Evolutionary conservation across 2,888 invertebrate species (phyloP), one percentile per base, ranked within the genome.

Genomic region (Luffia ferchaultella): DNA sequence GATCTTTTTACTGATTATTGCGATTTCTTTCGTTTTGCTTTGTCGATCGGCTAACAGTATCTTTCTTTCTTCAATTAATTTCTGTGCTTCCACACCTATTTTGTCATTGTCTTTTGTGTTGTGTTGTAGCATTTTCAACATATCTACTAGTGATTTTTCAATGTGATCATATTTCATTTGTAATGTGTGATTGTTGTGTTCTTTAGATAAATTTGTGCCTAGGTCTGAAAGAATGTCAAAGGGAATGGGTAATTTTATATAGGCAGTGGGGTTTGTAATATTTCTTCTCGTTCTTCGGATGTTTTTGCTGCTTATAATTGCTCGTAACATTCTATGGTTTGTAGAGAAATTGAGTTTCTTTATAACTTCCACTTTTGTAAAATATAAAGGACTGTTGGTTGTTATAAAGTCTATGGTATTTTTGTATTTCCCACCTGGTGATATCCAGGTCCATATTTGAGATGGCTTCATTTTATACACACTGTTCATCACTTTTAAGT

Each of bases 331-430:
- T 2, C 42, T 20, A 16, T 43, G 49, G 30, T 44, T 44, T n/a
- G 49, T 49, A n/a, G 43, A 44, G 18, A 49, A 49, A 30, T 49
- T 49, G 18, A 49, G 16, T n/a, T 44, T 43, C 15, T 43, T 20
- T 18, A 49, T 30, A 30, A 44, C 20, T n/a, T 48, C 41, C 41
- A 47, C 17, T 20, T 53, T 46, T 17, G 1, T 5, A 18, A 52
- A 52, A 1, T 15, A 2, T 30, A 48, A 40, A 17, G 18, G 45
- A 12, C 44, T 5, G 18, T 50, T 50, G 15, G 44, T 49, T 17
- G 41, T n/a, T 15, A 50, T 50, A 19, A 41, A 50, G 19, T 50
- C 50, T 45, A 50, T 50, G 45, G 45, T 45, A 19, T 50, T 50
- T 12, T 12, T 17, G 3, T 12, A 17, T 16, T 49, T 44, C 12